These are phyloP conservation scores for Rhyzopertha dominica DNA, from an alignment of 1,140 invertebrate genomes.

Conservation along the genomic window DNA sequence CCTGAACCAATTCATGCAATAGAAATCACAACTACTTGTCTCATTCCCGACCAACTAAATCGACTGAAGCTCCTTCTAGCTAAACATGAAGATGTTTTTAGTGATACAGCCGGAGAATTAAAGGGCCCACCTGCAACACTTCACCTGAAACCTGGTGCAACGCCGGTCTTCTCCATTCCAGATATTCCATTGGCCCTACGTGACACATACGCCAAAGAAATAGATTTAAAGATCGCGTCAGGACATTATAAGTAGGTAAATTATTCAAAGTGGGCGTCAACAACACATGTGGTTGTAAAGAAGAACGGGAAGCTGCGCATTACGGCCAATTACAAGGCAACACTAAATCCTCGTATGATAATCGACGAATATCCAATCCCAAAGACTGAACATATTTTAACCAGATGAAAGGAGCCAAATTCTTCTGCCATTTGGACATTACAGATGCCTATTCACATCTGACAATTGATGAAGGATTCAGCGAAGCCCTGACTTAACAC, in stretches of 20 bases:
- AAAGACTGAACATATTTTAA: slow-evolving; percentile 24
- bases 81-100: slow-evolving; percentile 9
- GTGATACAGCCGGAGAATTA: slow-evolving; percentile 12
- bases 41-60: too few species aligned
- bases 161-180: slow-evolving; percentile 17
- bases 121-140: slow-evolving; percentile 12
- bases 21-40: too few species aligned
- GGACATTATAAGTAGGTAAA: slow-evolving; percentile 24
- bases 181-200: slow-evolving; percentile 24
- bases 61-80: slow-evolving; percentile 5
- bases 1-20: too few species aligned
- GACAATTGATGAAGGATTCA: slow-evolving; percentile 23
- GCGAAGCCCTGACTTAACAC: slow-evolving; percentile 27
- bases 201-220: slow-evolving; percentile 21
- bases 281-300: slow-evolving; percentile 26
- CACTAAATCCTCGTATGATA: slow-evolving; percentile 29
- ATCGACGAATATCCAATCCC: slow-evolving; percentile 34
- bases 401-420: too few species aligned
- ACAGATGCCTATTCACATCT: slow-evolving; percentile 25
- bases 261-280: slow-evolving; percentile 23
- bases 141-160: slow-evolving; percentile 15
- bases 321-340: slow-evolving; percentile 34
- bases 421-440: slow-evolving; percentile 27
- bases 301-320: slow-evolving; percentile 31
- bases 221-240: slow-evolving; percentile 22